Conservation (phyloP, 2,797 vertebrate genomes). For the Simalia tracyae region DNA sequence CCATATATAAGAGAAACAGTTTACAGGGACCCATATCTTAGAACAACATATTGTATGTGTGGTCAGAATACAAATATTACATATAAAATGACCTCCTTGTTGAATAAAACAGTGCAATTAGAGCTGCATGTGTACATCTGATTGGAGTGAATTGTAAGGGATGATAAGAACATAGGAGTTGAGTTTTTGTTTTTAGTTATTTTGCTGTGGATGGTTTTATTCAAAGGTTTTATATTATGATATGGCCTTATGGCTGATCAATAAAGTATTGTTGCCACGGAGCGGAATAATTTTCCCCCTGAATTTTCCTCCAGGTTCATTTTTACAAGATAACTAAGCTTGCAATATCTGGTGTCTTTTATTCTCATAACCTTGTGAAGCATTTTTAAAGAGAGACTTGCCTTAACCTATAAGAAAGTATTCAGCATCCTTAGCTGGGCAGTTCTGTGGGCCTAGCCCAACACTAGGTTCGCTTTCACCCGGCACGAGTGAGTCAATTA, state of each 20-base stretch:
- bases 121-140: not conserved
- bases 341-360: not conserved
- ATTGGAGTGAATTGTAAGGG: not conserved
- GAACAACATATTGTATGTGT: not conserved
- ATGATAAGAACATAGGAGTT: not conserved
- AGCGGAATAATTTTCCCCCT: not conserved
- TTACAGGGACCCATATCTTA: not conserved
- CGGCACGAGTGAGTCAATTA: no score
- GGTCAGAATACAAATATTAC: not conserved
- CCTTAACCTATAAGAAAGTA: not conserved
- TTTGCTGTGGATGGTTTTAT: not conserved
- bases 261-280: not conserved
- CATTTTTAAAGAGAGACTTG: not conserved
- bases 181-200: not conserved
- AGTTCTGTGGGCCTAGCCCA: not conserved
- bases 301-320: not conserved
- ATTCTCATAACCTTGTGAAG: not conserved
- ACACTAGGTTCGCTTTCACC: no score
- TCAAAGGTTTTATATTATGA: not conserved
- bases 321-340: not conserved
- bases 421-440: not conserved
- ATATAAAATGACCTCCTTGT: not conserved
- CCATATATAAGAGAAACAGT: not conserved
- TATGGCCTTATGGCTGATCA: not conserved
- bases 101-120: not conserved